Percentiles rank a stretch among this genome's conserved stretches.
Conservation (phyloP, 1,140 invertebrate species). For the Drosophila gunungcola region DNA sequence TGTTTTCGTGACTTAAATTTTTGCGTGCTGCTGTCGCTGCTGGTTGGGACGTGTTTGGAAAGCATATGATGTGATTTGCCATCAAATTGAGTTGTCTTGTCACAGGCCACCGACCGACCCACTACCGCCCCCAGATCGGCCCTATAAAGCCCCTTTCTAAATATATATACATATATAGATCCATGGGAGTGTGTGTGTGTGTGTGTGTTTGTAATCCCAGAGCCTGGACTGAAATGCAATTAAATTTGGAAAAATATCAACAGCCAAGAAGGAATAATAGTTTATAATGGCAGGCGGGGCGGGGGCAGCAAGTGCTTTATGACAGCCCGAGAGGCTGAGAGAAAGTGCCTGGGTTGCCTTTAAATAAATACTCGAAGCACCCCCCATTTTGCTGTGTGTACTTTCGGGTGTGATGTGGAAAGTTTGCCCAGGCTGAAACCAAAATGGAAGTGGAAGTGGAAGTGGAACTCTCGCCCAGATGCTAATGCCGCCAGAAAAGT, state of each 20-base stretch:
- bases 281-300: conserved; percentile 63
- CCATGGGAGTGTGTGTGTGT: not conserved
- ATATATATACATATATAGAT: conserved; percentile 5
- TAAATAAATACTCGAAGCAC: conserved; percentile 65
- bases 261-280: conserved; percentile 77
- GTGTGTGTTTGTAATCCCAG: conserved; percentile 1
- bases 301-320: conserved; percentile 23
- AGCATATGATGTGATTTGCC: conserved; percentile 84
- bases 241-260: conserved; percentile 83
- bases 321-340: conserved; percentile 42
- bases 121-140: not conserved
- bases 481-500: conserved; percentile 63
- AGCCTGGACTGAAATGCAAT: conserved; percentile 71
- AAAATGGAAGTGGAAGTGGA: conserved; percentile 17
- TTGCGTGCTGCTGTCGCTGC: conserved; percentile 59
- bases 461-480: conserved; percentile 24
- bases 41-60: conserved; percentile 82
- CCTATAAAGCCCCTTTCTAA: not conserved
- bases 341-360: conserved; percentile 72
- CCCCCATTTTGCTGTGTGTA: conserved; percentile 14
- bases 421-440: conserved; percentile 34
- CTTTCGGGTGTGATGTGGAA: conserved; percentile 33
- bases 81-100: conserved; percentile 81
- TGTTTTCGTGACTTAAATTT: conserved; percentile 85
- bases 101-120: conserved; percentile 4